These are phyloP conservation scores for Brachionus asplanchnoidis DNA, from an alignment of 1,140 invertebrate genomes.

Conservation along the genomic window DNA sequence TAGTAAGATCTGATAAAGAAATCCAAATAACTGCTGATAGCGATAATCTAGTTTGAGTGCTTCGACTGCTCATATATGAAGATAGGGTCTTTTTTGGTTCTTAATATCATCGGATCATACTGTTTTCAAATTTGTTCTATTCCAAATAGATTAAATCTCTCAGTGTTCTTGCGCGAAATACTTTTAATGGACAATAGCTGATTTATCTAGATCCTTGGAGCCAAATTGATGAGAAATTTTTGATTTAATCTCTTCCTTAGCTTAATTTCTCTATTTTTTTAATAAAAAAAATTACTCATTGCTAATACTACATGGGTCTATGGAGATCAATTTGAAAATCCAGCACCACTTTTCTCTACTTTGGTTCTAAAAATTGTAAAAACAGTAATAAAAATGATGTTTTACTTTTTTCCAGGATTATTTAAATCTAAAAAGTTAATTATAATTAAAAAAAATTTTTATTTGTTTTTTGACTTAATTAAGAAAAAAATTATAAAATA, in stretches of 20 bases:
- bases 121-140: not conserved
- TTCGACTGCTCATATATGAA: not conserved
- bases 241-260: not conserved
- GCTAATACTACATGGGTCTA: not conserved
- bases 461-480: too few relatives aligned
- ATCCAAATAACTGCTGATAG: not conserved
- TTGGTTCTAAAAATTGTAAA: not conserved
- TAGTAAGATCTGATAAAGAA: not conserved
- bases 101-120: not conserved
- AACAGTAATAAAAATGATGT: not conserved
- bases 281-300: not conserved
- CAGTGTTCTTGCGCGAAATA: not conserved
- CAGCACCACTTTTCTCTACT: not conserved
- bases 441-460: too few relatives aligned
- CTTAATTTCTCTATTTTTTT: not conserved
- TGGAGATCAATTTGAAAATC: not conserved
- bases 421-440: too few relatives aligned
- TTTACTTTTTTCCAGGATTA: too few relatives aligned
- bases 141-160: not conserved
- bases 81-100: not conserved
- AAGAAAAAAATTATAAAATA: too few relatives aligned
- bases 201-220: not conserved
- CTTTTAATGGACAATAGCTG: not conserved
- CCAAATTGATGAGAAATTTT: not conserved
- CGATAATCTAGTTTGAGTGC: not conserved